Percentiles rank a stretch among this genome's conserved stretches.
These are phyloP conservation scores for Melieria picta DNA, from an alignment of 2,888 invertebrate genomes.

Conservation along the genomic window DNA sequence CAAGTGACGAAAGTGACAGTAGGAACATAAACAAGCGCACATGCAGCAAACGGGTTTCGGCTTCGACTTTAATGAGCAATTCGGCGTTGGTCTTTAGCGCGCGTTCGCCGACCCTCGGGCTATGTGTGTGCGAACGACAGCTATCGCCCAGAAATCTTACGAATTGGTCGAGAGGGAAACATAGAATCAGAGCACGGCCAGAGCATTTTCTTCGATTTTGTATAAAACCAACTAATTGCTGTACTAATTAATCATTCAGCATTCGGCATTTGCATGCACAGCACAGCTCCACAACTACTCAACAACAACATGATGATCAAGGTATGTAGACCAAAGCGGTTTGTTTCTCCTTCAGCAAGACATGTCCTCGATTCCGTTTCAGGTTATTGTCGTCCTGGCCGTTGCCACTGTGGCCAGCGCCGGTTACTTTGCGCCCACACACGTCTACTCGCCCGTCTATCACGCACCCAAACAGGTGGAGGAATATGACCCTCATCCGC, in stretches of 20 bases:
- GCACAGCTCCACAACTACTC: constrained; percentile 17
- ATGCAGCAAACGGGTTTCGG: neutral
- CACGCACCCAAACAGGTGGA: constrained; percentile 48
- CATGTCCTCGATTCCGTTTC: constrained; percentile 7
- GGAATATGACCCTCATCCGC: constrained; percentile 60
- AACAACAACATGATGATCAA: constrained; percentile 33
- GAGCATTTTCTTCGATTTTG: neutral
- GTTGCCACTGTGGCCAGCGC: constrained; percentile 53
- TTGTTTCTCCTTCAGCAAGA: neutral
- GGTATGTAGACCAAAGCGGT: constrained; percentile 20
- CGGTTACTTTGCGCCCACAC: constrained; percentile 41
- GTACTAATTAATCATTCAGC: constrained; percentile 34
- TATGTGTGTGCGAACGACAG: too few species aligned
- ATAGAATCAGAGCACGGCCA: neutral
- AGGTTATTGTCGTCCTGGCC: constrained; percentile 34
- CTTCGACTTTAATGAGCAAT: neutral
- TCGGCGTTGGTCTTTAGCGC: neutral
- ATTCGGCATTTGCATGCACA: constrained; percentile 12
- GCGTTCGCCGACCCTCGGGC: too few species aligned
- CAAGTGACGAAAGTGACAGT: constrained; percentile 16
- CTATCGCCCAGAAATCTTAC: neutral
- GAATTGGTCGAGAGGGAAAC: neutral
- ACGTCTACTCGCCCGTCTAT: constrained; percentile 42
- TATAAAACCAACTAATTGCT: constrained; percentile 35
- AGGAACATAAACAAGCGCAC: neutral